These are phyloP conservation scores for Drosophila peninsularis DNA, from an alignment of 2,888 invertebrate genomes.

Conservation along the genomic window DNA sequence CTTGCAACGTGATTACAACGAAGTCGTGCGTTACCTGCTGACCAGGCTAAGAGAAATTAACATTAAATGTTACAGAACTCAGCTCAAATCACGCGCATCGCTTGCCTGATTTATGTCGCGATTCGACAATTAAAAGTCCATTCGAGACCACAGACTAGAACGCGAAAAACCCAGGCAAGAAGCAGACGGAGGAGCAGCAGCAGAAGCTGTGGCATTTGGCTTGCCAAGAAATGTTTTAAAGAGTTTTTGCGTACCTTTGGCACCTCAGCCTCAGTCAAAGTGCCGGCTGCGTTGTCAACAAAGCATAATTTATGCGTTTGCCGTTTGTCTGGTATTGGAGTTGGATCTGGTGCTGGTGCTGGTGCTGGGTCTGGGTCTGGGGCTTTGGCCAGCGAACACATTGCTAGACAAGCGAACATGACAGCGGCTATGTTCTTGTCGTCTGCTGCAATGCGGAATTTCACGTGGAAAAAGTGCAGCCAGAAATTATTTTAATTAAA, in stretches of 20 bases:
- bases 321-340: constrained; percentile 47
- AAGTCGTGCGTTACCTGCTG: constrained; percentile 56
- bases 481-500: constrained; percentile 76
- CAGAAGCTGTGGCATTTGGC: constrained; percentile 15
- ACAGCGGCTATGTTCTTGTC: constrained; percentile 68
- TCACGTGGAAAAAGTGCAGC: constrained; percentile 75
- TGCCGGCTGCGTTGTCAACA: constrained; percentile 58
- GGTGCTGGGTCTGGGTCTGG: constrained; percentile 11
- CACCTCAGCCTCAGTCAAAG: constrained; percentile 54
- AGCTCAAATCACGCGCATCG: constrained; percentile 62
- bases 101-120: constrained; percentile 63
- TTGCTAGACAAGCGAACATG: constrained; percentile 75
- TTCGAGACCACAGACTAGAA: constrained; percentile 30
- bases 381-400: constrained; percentile 53
- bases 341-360: constrained; percentile 21
- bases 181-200: background rate
- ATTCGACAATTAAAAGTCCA: constrained; percentile 70
- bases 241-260: constrained; percentile 61
- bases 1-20: constrained; percentile 44
- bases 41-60: constrained; percentile 57
- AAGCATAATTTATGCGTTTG: constrained; percentile 75
- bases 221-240: constrained; percentile 64
- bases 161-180: background rate
- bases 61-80: constrained; percentile 66
- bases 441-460: constrained; percentile 53